phyloP scores from a whole-genome alignment of 2,113 vertebrate species.

The Amia ocellicauda region DNA sequence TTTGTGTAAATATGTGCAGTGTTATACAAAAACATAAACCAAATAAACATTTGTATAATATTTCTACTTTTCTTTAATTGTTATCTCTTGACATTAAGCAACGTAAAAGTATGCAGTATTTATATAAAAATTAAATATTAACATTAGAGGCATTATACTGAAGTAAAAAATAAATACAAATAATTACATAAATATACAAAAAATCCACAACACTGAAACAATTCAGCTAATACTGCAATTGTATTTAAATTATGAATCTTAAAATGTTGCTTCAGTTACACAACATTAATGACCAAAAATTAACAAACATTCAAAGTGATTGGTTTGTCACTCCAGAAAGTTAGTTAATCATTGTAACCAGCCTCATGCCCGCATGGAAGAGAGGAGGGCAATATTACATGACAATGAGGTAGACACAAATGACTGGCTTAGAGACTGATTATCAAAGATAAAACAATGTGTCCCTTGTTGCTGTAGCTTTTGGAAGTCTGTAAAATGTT shows the following conservation, averaged over 20 bases:
- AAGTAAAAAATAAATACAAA: constrained; percentile 93
- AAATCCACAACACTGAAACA: constrained; percentile 71
- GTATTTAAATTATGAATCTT: constrained; percentile 62
- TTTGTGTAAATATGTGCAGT: too few relatives aligned
- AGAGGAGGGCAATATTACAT: constrained; percentile 51
- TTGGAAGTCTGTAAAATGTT: constrained; percentile 4
- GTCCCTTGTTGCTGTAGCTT: constrained; percentile 9
- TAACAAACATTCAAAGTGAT: constrained; percentile 7
- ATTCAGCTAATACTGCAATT: constrained; percentile 79
- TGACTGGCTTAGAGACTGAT: constrained; percentile 59
- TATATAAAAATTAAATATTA: constrained; percentile 85
- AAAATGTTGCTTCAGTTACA: constrained; percentile 37
- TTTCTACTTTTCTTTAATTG: constrained; percentile 82
- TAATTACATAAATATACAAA: constrained; percentile 93
- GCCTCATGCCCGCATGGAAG: constrained; percentile 51
- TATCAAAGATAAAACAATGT: constrained; percentile 48
- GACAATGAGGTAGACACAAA: constrained; percentile 86
- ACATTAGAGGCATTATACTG: constrained; percentile 68
- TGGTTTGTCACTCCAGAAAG: constrained; percentile 35
- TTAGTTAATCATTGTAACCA: constrained; percentile 44
- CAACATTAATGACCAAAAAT: background rate
- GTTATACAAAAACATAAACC: constrained; percentile 38
- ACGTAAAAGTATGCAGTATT: constrained; percentile 68
- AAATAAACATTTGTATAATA: constrained; percentile 55
- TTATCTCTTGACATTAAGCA: constrained; percentile 71